Percentiles rank a stretch among this genome's conserved stretches.
These are phyloP conservation scores for Darevskia nairensis DNA, from an alignment of 2,797 vertebrate genomes.

Conservation along the genomic window DNA sequence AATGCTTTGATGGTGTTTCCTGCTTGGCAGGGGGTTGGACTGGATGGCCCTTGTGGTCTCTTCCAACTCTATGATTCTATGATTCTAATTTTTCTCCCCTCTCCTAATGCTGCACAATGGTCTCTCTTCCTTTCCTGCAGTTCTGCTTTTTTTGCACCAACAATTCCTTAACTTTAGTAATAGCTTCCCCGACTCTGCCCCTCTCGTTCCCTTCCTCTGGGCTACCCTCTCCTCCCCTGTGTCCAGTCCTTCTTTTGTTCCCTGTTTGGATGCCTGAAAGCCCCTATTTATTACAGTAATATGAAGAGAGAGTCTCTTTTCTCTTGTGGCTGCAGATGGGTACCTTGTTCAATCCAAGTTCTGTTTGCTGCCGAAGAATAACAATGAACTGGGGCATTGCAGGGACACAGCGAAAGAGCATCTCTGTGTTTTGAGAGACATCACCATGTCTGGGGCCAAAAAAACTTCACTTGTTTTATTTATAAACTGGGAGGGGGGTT, in stretches of 20 bases:
- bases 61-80: no score
- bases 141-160: background rate
- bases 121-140: background rate
- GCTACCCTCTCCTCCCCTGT: background rate
- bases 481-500: conserved; percentile 61
- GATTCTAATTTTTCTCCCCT: background rate
- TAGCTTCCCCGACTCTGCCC: background rate
- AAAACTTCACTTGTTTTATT: conserved; percentile 79
- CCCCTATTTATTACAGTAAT: conserved; percentile 57
- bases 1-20: no score
- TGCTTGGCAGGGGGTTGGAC: no score
- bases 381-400: conserved; percentile 64
- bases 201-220: background rate
- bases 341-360: conserved; percentile 72
- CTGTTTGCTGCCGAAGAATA: conserved; percentile 70
- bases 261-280: conserved; percentile 48
- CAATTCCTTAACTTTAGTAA: background rate
- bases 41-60: no score
- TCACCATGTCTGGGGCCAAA: conserved; percentile 70
- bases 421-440: conserved; percentile 77
- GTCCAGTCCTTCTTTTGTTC: conserved; percentile 54
- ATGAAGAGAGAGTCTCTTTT: conserved; percentile 69
- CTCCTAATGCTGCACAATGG: background rate
- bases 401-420: conserved; percentile 63
- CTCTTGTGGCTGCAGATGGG: conserved; percentile 69